These are phyloP conservation scores for Drosophila subpulchrella DNA, from an alignment of 1,140 invertebrate species.

Conservation along the genomic window DNA sequence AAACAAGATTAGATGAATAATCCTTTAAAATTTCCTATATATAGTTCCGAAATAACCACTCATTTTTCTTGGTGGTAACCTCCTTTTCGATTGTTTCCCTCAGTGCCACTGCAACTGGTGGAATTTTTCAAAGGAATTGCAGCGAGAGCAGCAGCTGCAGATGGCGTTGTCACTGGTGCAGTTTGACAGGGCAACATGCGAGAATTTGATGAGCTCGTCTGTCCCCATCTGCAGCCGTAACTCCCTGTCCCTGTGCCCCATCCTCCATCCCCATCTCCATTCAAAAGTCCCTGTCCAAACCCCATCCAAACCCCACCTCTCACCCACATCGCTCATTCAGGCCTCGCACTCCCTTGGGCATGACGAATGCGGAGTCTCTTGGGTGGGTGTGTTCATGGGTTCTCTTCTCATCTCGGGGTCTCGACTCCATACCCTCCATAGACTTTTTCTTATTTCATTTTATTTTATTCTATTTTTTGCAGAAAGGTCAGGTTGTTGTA, in stretches of 20 bases:
- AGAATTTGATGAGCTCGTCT: conserved; percentile 75
- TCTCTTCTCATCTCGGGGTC: conserved; percentile 27
- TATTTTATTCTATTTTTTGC: conserved; percentile 17
- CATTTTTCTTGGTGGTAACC: neutral
- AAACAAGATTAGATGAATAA: too few relatives aligned
- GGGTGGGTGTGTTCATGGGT: conserved; percentile 41
- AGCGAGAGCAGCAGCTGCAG: conserved; percentile 65
- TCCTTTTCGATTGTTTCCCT: conserved; percentile 5
- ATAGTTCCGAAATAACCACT: neutral
- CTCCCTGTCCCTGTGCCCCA: neutral
- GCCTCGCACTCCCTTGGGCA: conserved; percentile 24
- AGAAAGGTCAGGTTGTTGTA: conserved; percentile 67
- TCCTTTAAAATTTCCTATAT: too few relatives aligned
- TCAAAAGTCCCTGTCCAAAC: neutral
- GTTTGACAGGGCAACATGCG: conserved; percentile 82
- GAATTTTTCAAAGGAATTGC: conserved; percentile 78
- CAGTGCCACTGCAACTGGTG: conserved; percentile 59
- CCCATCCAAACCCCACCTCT: conserved; percentile 7
- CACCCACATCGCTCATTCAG: conserved; percentile 20
- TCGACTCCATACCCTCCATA: neutral
- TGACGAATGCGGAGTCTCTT: conserved; percentile 45
- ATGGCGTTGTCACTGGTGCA: conserved; percentile 68
- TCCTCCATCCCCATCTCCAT: neutral
- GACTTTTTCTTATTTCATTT: conserved; percentile 25
- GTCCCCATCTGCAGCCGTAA: neutral